A percentile compares a stretch with the other conserved stretches of the same genome.
phyloP scores from a whole-genome alignment of 2,113 vertebrate species.

The Etheostoma spectabile region DNA sequence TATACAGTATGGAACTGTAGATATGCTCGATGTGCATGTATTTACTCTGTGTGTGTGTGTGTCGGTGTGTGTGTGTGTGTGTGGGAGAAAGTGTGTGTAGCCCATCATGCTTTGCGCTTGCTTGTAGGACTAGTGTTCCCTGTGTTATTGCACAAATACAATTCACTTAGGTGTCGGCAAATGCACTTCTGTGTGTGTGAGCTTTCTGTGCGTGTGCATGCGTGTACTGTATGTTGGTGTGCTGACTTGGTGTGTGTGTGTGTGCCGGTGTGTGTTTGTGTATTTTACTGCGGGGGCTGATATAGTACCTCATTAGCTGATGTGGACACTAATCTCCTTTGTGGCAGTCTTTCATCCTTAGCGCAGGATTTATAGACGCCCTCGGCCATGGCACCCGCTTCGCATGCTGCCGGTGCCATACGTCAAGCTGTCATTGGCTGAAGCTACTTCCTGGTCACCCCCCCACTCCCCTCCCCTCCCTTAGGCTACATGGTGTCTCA shows the following conservation, averaged over 20 bases:
- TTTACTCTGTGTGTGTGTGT: slow-evolving; percentile 29
- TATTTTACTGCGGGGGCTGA: slow-evolving; percentile 72
- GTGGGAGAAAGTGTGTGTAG: slow-evolving; percentile 24
- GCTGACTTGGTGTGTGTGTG: slow-evolving; percentile 22
- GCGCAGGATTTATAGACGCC: slow-evolving; percentile 87
- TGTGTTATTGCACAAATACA: slow-evolving; percentile 41
- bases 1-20: slow-evolving; percentile 55
- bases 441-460: slow-evolving; percentile 55
- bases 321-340: slow-evolving; percentile 87
- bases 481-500: slow-evolving; percentile 39
- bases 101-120: slow-evolving; percentile 7
- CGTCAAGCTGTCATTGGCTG: slow-evolving; percentile 81
- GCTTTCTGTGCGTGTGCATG: slow-evolving; percentile 31
- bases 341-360: slow-evolving; percentile 89
- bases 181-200: slow-evolving; percentile 51
- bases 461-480: slow-evolving; percentile 38
- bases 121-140: slow-evolving; percentile 25
- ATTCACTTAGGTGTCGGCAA: slow-evolving; percentile 41
- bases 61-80: slow-evolving; percentile 26
- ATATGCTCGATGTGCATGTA: slow-evolving; percentile 38
- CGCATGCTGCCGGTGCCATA: slow-evolving; percentile 81
- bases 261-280: slow-evolving; percentile 59
- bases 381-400: slow-evolving; percentile 83
- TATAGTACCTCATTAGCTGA: slow-evolving; percentile 85
- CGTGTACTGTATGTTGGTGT: slow-evolving; percentile 29